Evolutionary conservation across 2,113 vertebrate species (phyloP).

Genomic region (Phrynosoma blainvillii): DNA sequence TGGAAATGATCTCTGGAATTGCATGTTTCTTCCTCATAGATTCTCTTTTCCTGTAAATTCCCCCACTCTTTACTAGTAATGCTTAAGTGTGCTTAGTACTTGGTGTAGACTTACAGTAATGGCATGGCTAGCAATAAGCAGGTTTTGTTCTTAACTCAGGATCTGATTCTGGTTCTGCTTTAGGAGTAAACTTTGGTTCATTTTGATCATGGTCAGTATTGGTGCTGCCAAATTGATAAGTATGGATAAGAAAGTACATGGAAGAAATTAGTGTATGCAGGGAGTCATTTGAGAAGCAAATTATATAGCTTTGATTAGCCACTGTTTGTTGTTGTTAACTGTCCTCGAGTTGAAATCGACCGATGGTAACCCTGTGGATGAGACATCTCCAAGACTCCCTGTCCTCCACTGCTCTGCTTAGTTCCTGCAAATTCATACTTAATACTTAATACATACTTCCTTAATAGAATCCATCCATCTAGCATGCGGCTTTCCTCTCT

Average conservation of each 20-base stretch:
- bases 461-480: no score
- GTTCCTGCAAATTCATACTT: no score
- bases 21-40: neutral
- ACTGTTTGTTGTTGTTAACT: neutral
- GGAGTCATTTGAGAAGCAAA: neutral
- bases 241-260: neutral
- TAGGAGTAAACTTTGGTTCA: neutral
- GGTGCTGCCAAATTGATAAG: neutral
- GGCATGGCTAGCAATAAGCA: neutral
- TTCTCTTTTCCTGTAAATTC: neutral
- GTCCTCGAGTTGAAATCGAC: no score
- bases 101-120: neutral
- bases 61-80: neutral
- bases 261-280: neutral
- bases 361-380: no score
- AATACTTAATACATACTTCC: no score
- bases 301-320: no score
- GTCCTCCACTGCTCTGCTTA: no score
- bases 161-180: neutral
- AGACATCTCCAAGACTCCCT: no score
- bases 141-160: no score
- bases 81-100: neutral
- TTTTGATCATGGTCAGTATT: neutral
- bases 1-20: neutral
- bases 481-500: no score